Conservation (phyloP, 2,888 invertebrate species). For the Protophormia terraenovae region DNA sequence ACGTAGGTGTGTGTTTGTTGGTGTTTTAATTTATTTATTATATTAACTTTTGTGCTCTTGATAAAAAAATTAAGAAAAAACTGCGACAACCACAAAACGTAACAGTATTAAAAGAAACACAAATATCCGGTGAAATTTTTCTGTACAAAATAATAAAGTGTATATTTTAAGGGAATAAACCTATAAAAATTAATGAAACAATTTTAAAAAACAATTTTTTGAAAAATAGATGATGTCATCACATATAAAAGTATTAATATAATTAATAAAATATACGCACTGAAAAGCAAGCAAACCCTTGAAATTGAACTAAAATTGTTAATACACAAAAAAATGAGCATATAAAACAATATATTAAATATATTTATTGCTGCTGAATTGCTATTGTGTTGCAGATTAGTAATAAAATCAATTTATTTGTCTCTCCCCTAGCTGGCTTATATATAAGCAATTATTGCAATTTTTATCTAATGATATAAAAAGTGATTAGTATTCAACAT, state of each 20-base stretch:
- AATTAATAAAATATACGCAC: background rate
- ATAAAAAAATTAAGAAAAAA: background rate
- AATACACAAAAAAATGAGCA: background rate
- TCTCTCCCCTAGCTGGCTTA: background rate
- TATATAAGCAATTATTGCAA: constrained; percentile 9
- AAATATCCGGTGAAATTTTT: background rate
- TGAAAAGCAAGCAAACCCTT: constrained; percentile 12
- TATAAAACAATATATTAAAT: background rate
- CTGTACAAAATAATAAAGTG: background rate
- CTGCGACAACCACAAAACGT: background rate
- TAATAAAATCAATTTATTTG: background rate
- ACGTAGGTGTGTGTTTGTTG: constrained; percentile 26
- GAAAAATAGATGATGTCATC: constrained; percentile 43
- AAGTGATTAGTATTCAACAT: background rate
- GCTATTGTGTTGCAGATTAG: background rate
- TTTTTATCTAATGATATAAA: background rate
- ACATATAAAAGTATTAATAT: constrained; percentile 14
- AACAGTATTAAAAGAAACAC: background rate
- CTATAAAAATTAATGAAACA: background rate
- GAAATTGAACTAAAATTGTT: too few species aligned
- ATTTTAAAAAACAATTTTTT: background rate
- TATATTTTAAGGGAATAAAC: background rate
- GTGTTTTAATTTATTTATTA: constrained; percentile 17
- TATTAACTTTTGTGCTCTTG: background rate
- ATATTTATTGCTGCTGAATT: background rate